Conservation (phyloP, 2,888 invertebrate species). For the Argynnis bischoffii region DNA sequence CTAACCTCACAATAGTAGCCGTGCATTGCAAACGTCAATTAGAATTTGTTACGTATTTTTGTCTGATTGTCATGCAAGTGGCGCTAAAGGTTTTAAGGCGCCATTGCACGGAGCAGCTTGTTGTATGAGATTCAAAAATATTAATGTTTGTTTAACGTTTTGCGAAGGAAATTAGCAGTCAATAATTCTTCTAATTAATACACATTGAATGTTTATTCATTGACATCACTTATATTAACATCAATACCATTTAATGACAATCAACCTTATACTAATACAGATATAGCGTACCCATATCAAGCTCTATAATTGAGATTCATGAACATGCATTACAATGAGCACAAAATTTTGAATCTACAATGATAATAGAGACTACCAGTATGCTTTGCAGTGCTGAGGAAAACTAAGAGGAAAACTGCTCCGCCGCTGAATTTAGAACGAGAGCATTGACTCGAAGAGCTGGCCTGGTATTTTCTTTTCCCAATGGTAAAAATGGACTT, state of each 20-base stretch:
- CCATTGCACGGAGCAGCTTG: constrained; percentile 30
- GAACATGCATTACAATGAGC: too few relatives aligned
- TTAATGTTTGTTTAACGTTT: background rate
- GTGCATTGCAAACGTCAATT: constrained; percentile 24
- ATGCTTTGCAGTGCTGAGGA: too few relatives aligned
- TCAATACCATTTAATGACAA: too few relatives aligned
- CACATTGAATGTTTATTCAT: background rate
- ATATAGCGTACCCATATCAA: too few relatives aligned
- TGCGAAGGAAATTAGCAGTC: background rate
- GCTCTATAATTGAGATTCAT: too few relatives aligned
- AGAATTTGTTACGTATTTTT: constrained; percentile 15
- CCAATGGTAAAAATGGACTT: constrained; percentile 40
- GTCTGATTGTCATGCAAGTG: constrained; percentile 34
- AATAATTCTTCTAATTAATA: background rate
- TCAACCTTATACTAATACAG: too few relatives aligned
- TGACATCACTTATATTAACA: too few relatives aligned
- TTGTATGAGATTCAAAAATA: background rate
- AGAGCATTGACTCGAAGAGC: background rate
- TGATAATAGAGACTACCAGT: too few relatives aligned
- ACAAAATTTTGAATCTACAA: too few relatives aligned
- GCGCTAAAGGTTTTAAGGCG: constrained; percentile 32
- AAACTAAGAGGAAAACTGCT: background rate
- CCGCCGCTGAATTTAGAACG: background rate
- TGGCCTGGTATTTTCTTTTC: constrained; percentile 2
- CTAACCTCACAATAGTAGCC: constrained; percentile 30